Evolutionary conservation across 1,140 invertebrate genomes (phyloP), one percentile per base, ranked within the genome.

Genomic region (Papilio glaucus): DNA sequence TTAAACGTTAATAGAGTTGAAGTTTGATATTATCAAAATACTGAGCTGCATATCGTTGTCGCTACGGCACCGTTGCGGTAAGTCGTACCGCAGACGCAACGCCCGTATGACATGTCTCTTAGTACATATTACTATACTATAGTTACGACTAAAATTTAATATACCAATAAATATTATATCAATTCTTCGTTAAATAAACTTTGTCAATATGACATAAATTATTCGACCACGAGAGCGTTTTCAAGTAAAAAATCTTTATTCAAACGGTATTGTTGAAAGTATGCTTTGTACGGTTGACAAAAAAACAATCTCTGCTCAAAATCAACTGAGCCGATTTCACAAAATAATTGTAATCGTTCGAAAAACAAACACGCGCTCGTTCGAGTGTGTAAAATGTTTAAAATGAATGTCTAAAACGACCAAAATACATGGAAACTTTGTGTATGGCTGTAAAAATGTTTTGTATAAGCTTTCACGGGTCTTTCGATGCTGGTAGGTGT

Each of bases 301-400:
- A 63, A 72, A 68, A 67, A 62, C 69, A 38, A 71, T 71, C 67
- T 15, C 39, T 15, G 12, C 42, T 39, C 72, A 10, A 57, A 74
- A 74, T 37, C 33, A 49, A 41, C 61, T 71, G 68, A 74, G 42
- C 67, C 73, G 73, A 62, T 71, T 69, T 69, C 67, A 69, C 67
- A 65, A 70, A 74, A 71, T 53, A 69, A 71, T 74, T 74, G 70
- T 70, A 74, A 74, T 69, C 67, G 73, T 53, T 65, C 68, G 62
- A 70, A 74, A 74, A 74, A 74, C 68, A 74, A 74, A 70, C 39
- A 71, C 33, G 41, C 18, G 60, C 18, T 62, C 73, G 61, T 18
- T 74, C 57, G 42, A 71, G 60, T 61, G 73, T 71, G 68, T 74
- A 63, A 74, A 65, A 69, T 69, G 67, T 69, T 69, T 53, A 69